Base-by-base conservation (phyloP, 2,888 invertebrate species). In the Chirona hameri region DNA sequence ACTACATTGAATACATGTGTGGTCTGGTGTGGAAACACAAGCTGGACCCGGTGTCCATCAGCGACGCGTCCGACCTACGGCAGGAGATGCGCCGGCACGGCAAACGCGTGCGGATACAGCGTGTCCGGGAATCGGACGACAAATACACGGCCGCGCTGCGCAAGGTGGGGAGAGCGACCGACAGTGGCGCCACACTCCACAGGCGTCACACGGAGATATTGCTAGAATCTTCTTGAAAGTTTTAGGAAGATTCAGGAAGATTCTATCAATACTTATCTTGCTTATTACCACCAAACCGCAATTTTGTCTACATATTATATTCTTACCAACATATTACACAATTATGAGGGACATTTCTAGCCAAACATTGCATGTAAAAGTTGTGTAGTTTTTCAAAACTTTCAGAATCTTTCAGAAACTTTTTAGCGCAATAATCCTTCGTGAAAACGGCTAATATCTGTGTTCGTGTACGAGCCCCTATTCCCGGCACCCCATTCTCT, bases 1-100 rank as follows among this genome's bases (percentile, higher is more conserved):
- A 97, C 90, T 96, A 95, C 90, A 91, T 95, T 90, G 96, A 97
- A 90, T 95, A 96, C 90, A 91, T 97, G 88, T 93, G 93, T 88
- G 91, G 92, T 86, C 88, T 93, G 89, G 93, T 95, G 88, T 92
- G 93, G 87, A 89, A 90, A 86, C 89, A 91, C 88, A 90, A 89
- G 85, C 88, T 96, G 88, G 96, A 97, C 88, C 93, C 96, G 82
- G 90, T 95, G 87, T 89, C 91, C 84, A 91, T 96, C 87, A 91
- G 96, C 89, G 91, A 90, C 85, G 91, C 92, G 85, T 94, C 94
- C 86, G 95, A 95, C 90, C 91, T 96, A 88, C 94, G 95, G 90
- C 94, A 93, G 83, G 90, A 94, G 86, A 91, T 95, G 86, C 91
- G 91, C 86, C 91, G 95, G 87, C 93, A 93, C 83, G 93, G 93